Conservation (phyloP, 2,113 vertebrate genomes). For the Brachirus orientalis region DNA sequence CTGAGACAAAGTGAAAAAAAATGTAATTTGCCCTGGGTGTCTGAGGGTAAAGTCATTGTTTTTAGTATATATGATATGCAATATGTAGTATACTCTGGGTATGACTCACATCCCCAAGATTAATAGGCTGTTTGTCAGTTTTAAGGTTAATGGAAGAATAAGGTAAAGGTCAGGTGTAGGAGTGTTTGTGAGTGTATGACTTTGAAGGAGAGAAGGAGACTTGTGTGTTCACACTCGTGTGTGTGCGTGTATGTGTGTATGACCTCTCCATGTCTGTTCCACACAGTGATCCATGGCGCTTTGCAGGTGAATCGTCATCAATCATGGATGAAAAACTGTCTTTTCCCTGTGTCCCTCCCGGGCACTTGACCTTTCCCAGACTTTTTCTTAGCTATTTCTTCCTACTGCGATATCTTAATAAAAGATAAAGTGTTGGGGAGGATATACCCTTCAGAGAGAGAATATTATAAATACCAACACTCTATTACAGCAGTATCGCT, state of each 20-base stretch:
- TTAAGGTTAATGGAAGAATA: too few relatives aligned
- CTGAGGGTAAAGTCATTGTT: too few relatives aligned
- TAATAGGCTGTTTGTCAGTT: too few relatives aligned
- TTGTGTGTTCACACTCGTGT: constrained; percentile 33
- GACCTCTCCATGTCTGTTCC: constrained; percentile 59
- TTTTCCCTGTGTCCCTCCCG: constrained; percentile 36
- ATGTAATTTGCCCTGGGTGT: too few relatives aligned
- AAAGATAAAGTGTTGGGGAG: constrained; percentile 53
- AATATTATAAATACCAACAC: constrained; percentile 45
- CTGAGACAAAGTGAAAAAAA: too few relatives aligned
- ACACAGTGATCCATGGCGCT: constrained; percentile 45
- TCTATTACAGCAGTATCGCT: constrained; percentile 3
- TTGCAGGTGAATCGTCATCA: constrained; percentile 63
- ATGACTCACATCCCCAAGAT: too few relatives aligned
- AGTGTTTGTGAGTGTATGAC: constrained; percentile 11
- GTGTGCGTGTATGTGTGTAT: not conserved
- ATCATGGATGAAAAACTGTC: constrained; percentile 64
- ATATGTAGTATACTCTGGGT: too few relatives aligned
- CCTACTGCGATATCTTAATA: constrained; percentile 72
- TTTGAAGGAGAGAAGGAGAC: constrained; percentile 29
- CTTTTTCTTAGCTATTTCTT: constrained; percentile 57
- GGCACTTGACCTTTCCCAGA: constrained; percentile 70
- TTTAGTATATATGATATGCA: too few relatives aligned
- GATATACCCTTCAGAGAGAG: constrained; percentile 32
- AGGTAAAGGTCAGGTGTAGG: too few relatives aligned